These are phyloP conservation scores for Chinchilla lanigera DNA, from an alignment of 2,113 vertebrate genomes.

Conservation along the genomic window DNA sequence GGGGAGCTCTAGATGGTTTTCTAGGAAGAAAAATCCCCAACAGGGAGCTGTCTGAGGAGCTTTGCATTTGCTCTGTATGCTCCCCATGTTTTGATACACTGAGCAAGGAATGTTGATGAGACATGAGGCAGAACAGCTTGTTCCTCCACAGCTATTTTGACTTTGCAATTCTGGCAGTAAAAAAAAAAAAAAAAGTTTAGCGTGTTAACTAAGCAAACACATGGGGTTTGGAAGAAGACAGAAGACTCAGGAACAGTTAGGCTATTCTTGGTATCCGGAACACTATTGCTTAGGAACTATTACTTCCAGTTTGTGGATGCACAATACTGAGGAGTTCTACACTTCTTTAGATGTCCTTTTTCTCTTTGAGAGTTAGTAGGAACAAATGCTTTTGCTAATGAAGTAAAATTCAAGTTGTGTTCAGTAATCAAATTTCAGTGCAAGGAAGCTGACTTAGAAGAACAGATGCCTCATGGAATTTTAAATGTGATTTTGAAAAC, in stretches of 20 bases:
- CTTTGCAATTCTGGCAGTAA: slow-evolving; percentile 84
- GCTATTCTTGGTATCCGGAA: slow-evolving; percentile 74
- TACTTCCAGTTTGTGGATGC: slow-evolving; percentile 48
- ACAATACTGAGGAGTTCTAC: slow-evolving; percentile 51
- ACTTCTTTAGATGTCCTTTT: slow-evolving; percentile 46
- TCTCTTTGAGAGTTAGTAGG: slow-evolving; percentile 52
- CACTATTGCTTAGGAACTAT: slow-evolving; percentile 73
- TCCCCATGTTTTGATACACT: slow-evolving; percentile 83
- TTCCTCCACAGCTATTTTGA: slow-evolving; percentile 86
- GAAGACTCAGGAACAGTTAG: slow-evolving; percentile 76
- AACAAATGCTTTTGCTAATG: slow-evolving; percentile 56
- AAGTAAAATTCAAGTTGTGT: slow-evolving; percentile 26
- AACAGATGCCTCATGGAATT: background rate
- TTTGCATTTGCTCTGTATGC: slow-evolving; percentile 83
- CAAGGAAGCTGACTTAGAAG: slow-evolving; percentile 44
- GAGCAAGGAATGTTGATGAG: slow-evolving; percentile 87
- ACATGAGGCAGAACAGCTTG: slow-evolving; percentile 90
- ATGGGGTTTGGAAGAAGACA: slow-evolving; percentile 83
- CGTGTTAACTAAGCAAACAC: slow-evolving; percentile 86
- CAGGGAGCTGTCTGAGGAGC: slow-evolving; percentile 80
- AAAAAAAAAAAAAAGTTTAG: slow-evolving; percentile 76
- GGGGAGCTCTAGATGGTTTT: slow-evolving; percentile 76
- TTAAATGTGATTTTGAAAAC: slow-evolving; percentile 9
- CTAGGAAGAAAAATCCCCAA: slow-evolving; percentile 67
- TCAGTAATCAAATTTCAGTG: slow-evolving; percentile 20